Percentiles rank a stretch among this genome's conserved stretches.
Evolutionary conservation across 2,797 vertebrate species (phyloP).

Genomic region (Melanotaenia trifasciata): DNA sequence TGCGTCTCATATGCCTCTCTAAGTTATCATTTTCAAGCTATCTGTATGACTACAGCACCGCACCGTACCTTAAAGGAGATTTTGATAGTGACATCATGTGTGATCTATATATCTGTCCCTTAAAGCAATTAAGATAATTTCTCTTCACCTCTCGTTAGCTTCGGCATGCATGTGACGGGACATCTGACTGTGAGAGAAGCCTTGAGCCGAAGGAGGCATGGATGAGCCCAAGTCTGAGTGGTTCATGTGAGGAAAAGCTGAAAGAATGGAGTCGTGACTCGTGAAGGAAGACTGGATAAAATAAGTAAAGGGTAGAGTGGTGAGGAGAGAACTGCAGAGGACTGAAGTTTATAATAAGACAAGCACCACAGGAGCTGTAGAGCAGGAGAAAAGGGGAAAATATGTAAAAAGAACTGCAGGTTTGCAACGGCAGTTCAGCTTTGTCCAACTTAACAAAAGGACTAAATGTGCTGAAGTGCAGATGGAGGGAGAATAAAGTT

Average conservation of each 20-base stretch:
- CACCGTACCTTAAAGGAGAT: not conserved
- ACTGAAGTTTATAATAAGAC: conserved; percentile 60
- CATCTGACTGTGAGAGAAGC: conserved; percentile 44
- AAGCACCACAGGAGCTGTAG: conserved; percentile 30
- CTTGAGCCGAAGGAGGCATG: conserved; percentile 34
- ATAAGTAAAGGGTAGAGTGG: conserved; percentile 30
- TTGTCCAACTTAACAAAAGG: conserved; percentile 63
- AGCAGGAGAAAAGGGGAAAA: conserved; percentile 34
- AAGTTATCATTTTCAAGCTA: not conserved
- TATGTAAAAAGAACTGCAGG: not conserved
- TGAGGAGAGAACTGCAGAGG: conserved; percentile 39
- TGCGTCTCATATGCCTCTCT: not conserved
- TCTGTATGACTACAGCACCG: not conserved
- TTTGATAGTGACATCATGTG: conserved; percentile 58
- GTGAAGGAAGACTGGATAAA: conserved; percentile 24
- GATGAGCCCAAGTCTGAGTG: conserved; percentile 25
- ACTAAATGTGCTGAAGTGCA: conserved; percentile 62
- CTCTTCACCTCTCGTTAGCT: conserved; percentile 69
- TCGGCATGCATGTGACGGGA: conserved; percentile 59
- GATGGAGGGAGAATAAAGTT: conserved; percentile 47
- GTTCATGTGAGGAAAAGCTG: conserved; percentile 25
- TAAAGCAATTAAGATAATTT: conserved; percentile 76
- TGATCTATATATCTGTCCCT: conserved; percentile 73
- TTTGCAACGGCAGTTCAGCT: conserved; percentile 60
- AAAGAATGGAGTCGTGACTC: conserved; percentile 4